A percentile compares a stretch with the other conserved stretches of the same genome.
phyloP scores from a whole-genome alignment of 2,113 vertebrate genomes.

The Platanista minor region DNA sequence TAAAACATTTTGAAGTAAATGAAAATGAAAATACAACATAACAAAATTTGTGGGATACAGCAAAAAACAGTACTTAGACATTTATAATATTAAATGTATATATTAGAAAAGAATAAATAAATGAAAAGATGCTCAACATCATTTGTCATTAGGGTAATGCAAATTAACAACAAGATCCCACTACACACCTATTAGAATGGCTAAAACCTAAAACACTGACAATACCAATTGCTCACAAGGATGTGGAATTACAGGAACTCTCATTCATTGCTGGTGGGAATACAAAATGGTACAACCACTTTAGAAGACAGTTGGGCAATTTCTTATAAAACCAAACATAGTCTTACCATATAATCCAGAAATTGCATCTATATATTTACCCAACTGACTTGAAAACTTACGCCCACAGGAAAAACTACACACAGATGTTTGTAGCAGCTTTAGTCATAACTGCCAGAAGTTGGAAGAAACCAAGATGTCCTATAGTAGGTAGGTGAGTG shows the following conservation, averaged over 20 bases:
- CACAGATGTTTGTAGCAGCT: not conserved
- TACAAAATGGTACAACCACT: not conserved
- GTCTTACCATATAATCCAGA: not conserved
- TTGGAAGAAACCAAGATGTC: not conserved
- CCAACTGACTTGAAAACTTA: not conserved
- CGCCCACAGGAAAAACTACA: not conserved
- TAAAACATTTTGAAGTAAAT: not conserved
- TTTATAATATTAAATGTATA: not conserved
- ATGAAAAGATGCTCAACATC: not conserved
- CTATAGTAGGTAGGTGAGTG: not conserved
- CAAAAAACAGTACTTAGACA: not conserved
- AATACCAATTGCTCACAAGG: not conserved
- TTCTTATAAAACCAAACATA: not conserved
- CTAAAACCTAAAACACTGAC: not conserved
- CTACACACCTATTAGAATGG: not conserved
- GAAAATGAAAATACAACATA: conserved; percentile 35
- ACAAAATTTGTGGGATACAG: not conserved
- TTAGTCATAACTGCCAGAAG: not conserved
- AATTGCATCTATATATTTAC: not conserved
- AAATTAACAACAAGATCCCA: not conserved
- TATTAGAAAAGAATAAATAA: conserved; percentile 25
- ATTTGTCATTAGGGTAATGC: not conserved
- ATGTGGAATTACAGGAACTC: not conserved
- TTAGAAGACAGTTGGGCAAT: not conserved
- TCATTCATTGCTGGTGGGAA: not conserved